A percentile compares a stretch with the other conserved stretches of the same genome.
Conservation (phyloP, 2,888 invertebrate species). For the Actias luna region DNA sequence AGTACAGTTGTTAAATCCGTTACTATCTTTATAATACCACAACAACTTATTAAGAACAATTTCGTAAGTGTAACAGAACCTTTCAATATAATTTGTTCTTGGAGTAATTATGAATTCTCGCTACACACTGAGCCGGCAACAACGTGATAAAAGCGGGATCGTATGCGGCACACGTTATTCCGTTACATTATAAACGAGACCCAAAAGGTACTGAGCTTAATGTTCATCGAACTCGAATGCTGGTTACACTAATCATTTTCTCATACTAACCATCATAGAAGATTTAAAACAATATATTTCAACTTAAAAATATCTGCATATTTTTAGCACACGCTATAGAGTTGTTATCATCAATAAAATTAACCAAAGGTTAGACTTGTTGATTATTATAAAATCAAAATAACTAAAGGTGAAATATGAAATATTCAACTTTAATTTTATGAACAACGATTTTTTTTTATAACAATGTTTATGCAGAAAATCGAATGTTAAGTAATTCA, state of each 20-base stretch:
- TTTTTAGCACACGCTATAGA: no score
- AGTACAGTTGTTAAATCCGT: not conserved
- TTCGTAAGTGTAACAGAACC: constrained; percentile 33
- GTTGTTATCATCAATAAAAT: no score
- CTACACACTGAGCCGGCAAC: constrained; percentile 38
- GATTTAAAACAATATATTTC: no score
- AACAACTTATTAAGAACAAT: constrained; percentile 13
- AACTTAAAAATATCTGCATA: no score
- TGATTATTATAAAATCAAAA: no score
- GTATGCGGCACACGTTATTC: constrained; percentile 67
- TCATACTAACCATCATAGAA: not conserved
- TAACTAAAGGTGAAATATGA: no score
- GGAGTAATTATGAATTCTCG: constrained; percentile 61
- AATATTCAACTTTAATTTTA: no score
- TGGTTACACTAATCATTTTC: not conserved
- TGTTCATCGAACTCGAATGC: constrained; percentile 31
- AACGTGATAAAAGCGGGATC: constrained; percentile 57
- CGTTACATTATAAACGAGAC: constrained; percentile 53
- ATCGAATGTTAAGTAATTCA: no score
- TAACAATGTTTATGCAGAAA: no score
- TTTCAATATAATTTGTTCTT: constrained; percentile 47
- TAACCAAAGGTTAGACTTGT: no score
- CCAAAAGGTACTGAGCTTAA: constrained; percentile 31
- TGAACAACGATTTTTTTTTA: no score
- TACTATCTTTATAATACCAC: not conserved